Percentiles rank a stretch among this genome's conserved stretches.
phyloP scores from a whole-genome alignment of 1,140 invertebrate species.

The Holotrichia oblita region DNA sequence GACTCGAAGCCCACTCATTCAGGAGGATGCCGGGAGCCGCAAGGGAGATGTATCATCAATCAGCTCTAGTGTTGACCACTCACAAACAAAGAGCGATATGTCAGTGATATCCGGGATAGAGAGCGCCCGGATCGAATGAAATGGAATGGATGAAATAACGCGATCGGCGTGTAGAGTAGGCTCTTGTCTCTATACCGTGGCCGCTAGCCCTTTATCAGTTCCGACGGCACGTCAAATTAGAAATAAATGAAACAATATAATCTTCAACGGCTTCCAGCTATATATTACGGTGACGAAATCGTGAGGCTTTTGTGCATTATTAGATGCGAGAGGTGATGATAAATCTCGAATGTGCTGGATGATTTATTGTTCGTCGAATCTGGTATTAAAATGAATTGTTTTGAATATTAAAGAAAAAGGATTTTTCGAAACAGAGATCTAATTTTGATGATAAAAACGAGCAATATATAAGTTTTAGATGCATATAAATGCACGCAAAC shows the following conservation, averaged over 20 bases:
- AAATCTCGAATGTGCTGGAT: too few relatives aligned
- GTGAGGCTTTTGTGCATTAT: too few relatives aligned
- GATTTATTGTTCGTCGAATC: too few relatives aligned
- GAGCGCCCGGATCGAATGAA: neutral
- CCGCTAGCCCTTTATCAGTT: neutral
- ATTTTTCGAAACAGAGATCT: too few relatives aligned
- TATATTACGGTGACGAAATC: too few relatives aligned
- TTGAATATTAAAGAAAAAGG: too few relatives aligned
- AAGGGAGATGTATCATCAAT: neutral
- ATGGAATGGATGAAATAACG: neutral
- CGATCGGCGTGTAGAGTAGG: neutral
- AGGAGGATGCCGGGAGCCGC: neutral
- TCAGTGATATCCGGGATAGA: neutral
- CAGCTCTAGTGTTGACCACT: conserved; percentile 11
- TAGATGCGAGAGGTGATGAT: too few relatives aligned
- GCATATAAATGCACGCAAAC: too few relatives aligned
- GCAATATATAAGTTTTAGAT: too few relatives aligned
- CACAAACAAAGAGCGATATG: neutral
- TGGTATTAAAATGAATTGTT: too few relatives aligned
- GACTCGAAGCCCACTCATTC: neutral
- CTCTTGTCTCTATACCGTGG: neutral
- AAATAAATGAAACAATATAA: conserved; percentile 35
- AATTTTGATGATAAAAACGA: too few relatives aligned
- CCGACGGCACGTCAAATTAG: neutral
- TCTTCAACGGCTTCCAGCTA: neutral